Evolutionary conservation across 2,113 vertebrate species (phyloP).

Genomic region (Lepus timidus): DNA sequence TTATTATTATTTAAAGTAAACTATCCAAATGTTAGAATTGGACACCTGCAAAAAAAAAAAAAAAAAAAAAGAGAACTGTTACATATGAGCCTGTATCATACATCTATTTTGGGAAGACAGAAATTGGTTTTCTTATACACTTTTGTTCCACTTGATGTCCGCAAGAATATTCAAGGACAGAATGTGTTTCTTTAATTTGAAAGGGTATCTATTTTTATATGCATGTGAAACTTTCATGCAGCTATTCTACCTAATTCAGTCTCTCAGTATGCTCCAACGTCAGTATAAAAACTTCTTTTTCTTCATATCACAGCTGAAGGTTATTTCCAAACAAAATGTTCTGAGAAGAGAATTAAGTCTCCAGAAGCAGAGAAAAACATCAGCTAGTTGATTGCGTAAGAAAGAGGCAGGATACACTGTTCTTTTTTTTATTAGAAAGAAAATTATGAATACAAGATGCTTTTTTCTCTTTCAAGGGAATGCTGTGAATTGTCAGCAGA

Average conservation of each 20-base stretch:
- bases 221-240: slow-evolving; percentile 25
- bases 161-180: slow-evolving; percentile 68
- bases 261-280: slow-evolving; percentile 30
- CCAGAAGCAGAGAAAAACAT: not conserved
- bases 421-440: not conserved
- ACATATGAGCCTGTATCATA: slow-evolving; percentile 33
- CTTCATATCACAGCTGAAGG: slow-evolving; percentile 41
- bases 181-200: slow-evolving; percentile 62
- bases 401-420: not conserved
- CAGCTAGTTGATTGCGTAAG: not conserved
- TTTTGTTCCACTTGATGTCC: slow-evolving; percentile 71
- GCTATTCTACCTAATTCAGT: slow-evolving; percentile 58
- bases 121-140: slow-evolving; percentile 65
- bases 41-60: not conserved
- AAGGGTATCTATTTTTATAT: slow-evolving; percentile 67
- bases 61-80: not conserved
- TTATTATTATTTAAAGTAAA: slow-evolving; percentile 33
- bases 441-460: not conserved
- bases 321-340: slow-evolving; percentile 61
- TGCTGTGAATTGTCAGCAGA: not conserved
- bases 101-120: slow-evolving; percentile 66
- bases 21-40: slow-evolving; percentile 24
- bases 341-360: slow-evolving; percentile 54
- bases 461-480: slow-evolving; percentile 15
- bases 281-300: slow-evolving; percentile 17